phyloP scores from a whole-genome alignment of 2,888 invertebrate species.

The Caradrina clavipalpis region DNA sequence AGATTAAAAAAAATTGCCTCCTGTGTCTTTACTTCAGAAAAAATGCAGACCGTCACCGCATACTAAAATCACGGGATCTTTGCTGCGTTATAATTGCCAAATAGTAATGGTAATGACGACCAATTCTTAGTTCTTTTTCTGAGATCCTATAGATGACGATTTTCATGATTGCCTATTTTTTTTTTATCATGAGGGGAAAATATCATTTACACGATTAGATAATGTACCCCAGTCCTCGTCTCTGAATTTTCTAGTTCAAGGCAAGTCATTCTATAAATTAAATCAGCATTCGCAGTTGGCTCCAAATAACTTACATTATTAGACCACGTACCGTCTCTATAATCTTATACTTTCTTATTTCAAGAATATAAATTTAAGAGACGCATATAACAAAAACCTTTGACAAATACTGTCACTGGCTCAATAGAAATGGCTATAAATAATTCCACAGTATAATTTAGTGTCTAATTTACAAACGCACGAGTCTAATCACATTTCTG shows the following conservation, averaged over 20 bases:
- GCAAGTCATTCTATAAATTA: constrained; percentile 1
- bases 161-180: background rate
- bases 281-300: constrained; percentile 29
- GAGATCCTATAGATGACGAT: too few relatives aligned
- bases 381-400: constrained; percentile 17
- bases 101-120: background rate
- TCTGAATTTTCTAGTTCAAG: background rate
- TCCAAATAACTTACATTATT: constrained; percentile 1
- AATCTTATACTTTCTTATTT: constrained; percentile 1
- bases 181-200: background rate
- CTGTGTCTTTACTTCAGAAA: too few relatives aligned
- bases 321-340: background rate
- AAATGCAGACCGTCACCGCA: too few relatives aligned
- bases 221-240: background rate
- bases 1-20: too few relatives aligned
- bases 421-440: constrained; percentile 39
- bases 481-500: constrained; percentile 68
- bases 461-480: constrained; percentile 67
- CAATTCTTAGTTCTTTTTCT: too few relatives aligned
- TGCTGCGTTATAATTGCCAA: too few relatives aligned
- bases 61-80: too few relatives aligned
- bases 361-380: constrained; percentile 9
- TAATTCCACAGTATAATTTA: constrained; percentile 56
- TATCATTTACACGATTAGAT: background rate
- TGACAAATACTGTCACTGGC: constrained; percentile 12